phyloP scores from a whole-genome alignment of 2,113 vertebrate genomes.

The Tringa solitaria region DNA sequence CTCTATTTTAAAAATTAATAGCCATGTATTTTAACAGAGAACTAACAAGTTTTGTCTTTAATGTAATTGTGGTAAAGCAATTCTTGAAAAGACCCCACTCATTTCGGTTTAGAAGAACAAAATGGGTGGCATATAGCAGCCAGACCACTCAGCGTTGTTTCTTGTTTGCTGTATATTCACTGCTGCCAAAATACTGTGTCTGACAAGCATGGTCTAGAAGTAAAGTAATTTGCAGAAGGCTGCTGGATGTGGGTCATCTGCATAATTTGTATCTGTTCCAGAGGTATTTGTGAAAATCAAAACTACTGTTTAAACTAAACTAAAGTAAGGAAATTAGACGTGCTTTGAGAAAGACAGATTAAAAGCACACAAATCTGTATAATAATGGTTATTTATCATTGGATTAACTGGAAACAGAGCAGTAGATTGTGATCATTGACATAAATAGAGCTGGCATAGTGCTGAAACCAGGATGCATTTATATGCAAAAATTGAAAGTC shows the following conservation, averaged over 20 bases:
- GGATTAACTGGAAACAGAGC: not conserved
- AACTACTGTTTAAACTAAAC: not conserved
- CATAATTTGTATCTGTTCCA: not conserved
- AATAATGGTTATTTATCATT: not conserved
- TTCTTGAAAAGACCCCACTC: not conserved
- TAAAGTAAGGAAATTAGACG: not conserved
- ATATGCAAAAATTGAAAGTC: not conserved
- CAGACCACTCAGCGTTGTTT: not conserved
- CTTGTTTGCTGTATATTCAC: not conserved
- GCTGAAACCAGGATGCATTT: not conserved
- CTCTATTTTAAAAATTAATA: not conserved
- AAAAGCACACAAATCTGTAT: not conserved
- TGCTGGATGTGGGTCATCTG: not conserved
- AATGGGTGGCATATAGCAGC: not conserved
- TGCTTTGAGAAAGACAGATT: not conserved
- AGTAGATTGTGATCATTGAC: not conserved
- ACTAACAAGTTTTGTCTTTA: not conserved
- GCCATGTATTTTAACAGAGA: not conserved
- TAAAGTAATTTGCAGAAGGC: not conserved
- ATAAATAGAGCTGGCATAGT: not conserved
- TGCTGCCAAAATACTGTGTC: not conserved
- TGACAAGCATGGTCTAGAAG: not conserved
- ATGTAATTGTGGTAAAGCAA: fast-evolving
- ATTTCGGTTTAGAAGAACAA: not conserved
- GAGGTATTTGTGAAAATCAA: not conserved